A percentile compares a stretch with the other conserved stretches of the same genome.
phyloP scores from a whole-genome alignment of 2,797 vertebrate genomes.

The Holocentrus rufus region DNA sequence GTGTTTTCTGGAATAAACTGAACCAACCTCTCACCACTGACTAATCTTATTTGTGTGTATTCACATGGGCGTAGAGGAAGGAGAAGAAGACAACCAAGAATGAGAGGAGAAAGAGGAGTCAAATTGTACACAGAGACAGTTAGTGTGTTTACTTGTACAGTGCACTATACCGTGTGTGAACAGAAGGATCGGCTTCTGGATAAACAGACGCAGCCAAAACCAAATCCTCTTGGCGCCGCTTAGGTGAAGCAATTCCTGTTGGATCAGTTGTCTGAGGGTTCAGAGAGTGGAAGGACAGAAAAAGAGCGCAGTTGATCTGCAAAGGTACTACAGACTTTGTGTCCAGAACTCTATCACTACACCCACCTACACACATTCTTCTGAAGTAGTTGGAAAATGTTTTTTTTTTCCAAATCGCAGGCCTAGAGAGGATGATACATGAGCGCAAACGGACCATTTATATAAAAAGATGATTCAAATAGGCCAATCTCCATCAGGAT shows the following conservation, averaged over 20 bases:
- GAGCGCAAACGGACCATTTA: constrained; percentile 25
- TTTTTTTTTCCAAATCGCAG: constrained; percentile 3
- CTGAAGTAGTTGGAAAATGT: constrained; percentile 2
- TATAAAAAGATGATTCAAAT: constrained; percentile 39
- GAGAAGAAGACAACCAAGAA: not conserved
- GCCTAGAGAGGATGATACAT: constrained; percentile 38
- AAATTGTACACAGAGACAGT: not conserved
- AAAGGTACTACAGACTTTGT: constrained; percentile 21
- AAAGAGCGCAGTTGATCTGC: constrained; percentile 27
- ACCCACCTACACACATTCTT: constrained; percentile 28
- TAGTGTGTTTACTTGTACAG: not conserved
- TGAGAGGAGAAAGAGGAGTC: not conserved
- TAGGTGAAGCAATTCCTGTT: constrained; percentile 20
- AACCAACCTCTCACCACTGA: constrained; percentile 39
- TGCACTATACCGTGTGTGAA: not conserved
- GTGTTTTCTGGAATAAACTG: constrained; percentile 67
- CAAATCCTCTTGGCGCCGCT: constrained; percentile 28
- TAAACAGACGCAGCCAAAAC: constrained; percentile 10
- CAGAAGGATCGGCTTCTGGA: not conserved
- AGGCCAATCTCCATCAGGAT: constrained; percentile 28
- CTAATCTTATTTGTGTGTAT: not conserved
- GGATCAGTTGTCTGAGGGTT: constrained; percentile 32
- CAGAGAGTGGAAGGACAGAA: constrained; percentile 21
- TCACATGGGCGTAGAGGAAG: too few relatives aligned
- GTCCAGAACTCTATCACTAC: constrained; percentile 20